phyloP scores from a whole-genome alignment of 2,797 vertebrate genomes.

The Rhinoraja longicauda region DNA sequence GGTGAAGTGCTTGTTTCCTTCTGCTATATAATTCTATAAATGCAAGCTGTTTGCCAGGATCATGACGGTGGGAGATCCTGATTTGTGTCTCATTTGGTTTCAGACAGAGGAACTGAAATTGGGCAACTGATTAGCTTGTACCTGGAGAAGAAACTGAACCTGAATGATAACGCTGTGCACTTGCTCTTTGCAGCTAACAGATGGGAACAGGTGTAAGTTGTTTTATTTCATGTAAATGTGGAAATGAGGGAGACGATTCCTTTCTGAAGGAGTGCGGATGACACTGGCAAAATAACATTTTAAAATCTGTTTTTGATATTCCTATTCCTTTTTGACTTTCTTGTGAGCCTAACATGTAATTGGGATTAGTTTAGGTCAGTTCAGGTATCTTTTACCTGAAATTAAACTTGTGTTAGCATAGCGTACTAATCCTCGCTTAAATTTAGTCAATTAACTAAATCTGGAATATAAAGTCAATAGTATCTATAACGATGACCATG shows the following conservation, averaged over 20 bases:
- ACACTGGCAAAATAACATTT: not conserved
- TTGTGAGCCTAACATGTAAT: not conserved
- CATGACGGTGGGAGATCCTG: not conserved
- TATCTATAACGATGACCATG: no score
- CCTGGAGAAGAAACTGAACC: constrained; percentile 71
- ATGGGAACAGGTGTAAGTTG: constrained; percentile 90
- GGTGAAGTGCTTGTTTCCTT: not conserved
- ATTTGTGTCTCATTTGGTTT: not conserved
- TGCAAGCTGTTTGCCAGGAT: not conserved
- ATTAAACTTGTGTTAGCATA: not conserved
- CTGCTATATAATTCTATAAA: not conserved
- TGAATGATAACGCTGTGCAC: constrained; percentile 88
- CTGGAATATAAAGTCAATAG: no score
- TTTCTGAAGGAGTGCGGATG: not conserved
- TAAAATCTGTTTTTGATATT: not conserved
- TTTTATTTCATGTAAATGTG: not conserved
- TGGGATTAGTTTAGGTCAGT: not conserved
- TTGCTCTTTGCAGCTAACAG: constrained; percentile 93
- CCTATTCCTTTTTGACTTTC: not conserved
- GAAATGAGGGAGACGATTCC: not conserved
- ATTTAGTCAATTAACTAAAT: no score
- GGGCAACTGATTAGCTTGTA: constrained; percentile 80
- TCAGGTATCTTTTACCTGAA: not conserved
- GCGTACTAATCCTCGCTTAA: no score
- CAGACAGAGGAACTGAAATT: constrained; percentile 83